These are phyloP conservation scores for Apogon hyalosoma DNA, from an alignment of 2,797 vertebrate genomes.

Conservation along the genomic window DNA sequence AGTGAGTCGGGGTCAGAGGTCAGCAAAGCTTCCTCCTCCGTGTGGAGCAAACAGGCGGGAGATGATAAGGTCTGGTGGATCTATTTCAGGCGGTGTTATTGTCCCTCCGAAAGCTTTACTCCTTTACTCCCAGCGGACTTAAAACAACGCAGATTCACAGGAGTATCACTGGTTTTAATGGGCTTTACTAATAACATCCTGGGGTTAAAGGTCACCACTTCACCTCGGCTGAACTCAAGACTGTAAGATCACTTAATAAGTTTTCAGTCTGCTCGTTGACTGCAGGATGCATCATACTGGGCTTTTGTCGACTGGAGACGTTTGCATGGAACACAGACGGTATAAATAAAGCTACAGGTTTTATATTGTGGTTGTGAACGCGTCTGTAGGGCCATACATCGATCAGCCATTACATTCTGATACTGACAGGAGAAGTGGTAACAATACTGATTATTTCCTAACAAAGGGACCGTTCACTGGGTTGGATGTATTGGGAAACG, in stretches of 20 bases:
- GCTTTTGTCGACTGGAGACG: too few species aligned
- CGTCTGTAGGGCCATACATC: too few species aligned
- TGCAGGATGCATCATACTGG: too few species aligned
- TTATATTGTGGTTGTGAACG: too few species aligned
- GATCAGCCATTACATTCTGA: too few species aligned
- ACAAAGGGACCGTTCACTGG: too few species aligned
- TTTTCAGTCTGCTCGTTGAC: too few species aligned
- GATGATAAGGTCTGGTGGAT: constrained; percentile 34
- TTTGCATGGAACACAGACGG: too few species aligned
- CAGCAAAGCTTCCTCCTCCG: constrained; percentile 68
- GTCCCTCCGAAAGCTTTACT: constrained; percentile 22
- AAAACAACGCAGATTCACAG: constrained; percentile 28
- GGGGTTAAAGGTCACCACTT: background rate
- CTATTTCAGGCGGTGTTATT: constrained; percentile 45
- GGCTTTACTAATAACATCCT: constrained; percentile 1
- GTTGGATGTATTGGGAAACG: too few species aligned
- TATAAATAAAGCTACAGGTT: too few species aligned
- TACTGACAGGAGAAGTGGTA: too few species aligned
- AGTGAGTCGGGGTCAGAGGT: constrained; percentile 76
- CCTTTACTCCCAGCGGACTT: constrained; percentile 9
- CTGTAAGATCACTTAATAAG: background rate
- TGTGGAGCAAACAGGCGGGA: constrained; percentile 27
- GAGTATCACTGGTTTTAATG: constrained; percentile 8
- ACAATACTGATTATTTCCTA: too few species aligned
- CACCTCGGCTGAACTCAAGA: background rate